These are phyloP conservation scores for Drosophila quasianomalipes DNA, from an alignment of 2,888 invertebrate genomes.

Conservation along the genomic window DNA sequence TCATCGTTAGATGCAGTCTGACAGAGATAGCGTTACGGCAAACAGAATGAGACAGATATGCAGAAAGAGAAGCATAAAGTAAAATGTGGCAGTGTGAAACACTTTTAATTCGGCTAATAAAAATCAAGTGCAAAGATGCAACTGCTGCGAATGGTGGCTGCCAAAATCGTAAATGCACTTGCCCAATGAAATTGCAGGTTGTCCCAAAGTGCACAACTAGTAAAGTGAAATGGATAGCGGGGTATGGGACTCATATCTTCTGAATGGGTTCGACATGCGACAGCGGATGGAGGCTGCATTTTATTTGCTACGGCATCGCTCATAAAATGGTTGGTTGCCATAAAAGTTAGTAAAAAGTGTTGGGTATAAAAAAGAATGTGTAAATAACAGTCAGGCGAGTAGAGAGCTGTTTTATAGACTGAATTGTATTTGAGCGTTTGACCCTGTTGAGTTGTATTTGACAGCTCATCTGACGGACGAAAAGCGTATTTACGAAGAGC, in stretches of 20 bases:
- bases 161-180: conserved; percentile 35
- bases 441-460: background rate
- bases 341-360: conserved; percentile 11
- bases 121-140: conserved; percentile 47
- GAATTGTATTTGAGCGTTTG: background rate
- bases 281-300: conserved; percentile 29
- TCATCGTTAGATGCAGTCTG: conserved; percentile 57
- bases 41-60: background rate
- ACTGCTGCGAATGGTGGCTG: conserved; percentile 32
- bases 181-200: conserved; percentile 3
- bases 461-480: conserved; percentile 6
- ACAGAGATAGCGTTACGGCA: background rate
- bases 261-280: conserved; percentile 13
- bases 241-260: conserved; percentile 1
- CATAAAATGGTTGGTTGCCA: conserved; percentile 32
- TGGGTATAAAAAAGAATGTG: conserved; percentile 1
- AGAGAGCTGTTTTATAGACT: background rate
- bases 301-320: conserved; percentile 32
- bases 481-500: background rate
- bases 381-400: background rate
- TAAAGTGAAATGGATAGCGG: conserved; percentile 1
- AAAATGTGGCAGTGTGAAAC: conserved; percentile 26
- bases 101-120: conserved; percentile 47
- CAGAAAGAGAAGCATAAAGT: conserved; percentile 1
- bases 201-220: conserved; percentile 4